A percentile compares a stretch with the other conserved stretches of the same genome.
Evolutionary conservation across 2,113 vertebrate genomes (phyloP).

Genomic region (Corvus cornix): DNA sequence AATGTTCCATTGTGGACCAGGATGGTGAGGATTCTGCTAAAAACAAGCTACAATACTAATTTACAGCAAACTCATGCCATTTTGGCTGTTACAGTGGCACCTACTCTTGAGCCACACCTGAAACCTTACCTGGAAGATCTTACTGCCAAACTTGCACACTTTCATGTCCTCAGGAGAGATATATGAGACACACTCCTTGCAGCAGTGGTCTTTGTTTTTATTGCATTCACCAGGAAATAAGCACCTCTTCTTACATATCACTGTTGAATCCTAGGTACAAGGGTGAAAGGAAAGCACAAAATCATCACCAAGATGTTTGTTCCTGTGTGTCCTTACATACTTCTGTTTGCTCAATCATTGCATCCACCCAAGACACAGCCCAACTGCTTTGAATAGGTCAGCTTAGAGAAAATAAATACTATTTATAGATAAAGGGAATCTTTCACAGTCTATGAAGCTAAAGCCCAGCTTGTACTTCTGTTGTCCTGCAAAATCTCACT

Average conservation of each 20-base stretch:
- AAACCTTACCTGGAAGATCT: constrained; percentile 88
- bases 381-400: neutral
- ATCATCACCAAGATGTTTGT: neutral
- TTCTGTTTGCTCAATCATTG: neutral
- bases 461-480: neutral
- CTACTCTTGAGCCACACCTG: neutral
- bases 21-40: neutral
- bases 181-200: constrained; percentile 86
- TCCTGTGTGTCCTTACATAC: neutral
- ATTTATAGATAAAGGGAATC: neutral
- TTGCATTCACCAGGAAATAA: constrained; percentile 79
- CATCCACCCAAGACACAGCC: neutral
- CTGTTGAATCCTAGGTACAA: constrained; percentile 87
- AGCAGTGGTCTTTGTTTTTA: constrained; percentile 75
- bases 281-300: neutral
- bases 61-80: neutral
- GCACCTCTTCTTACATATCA: constrained; percentile 88
- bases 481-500: neutral
- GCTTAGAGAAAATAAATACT: neutral
- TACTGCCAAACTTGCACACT: constrained; percentile 91
- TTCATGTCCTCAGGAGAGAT: constrained; percentile 84
- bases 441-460: neutral
- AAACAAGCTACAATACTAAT: neutral
- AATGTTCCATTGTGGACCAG: neutral
- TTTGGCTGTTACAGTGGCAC: neutral